Base-by-base conservation (phyloP, 2,113 vertebrate genomes). In the Scomber scombrus region DNA sequence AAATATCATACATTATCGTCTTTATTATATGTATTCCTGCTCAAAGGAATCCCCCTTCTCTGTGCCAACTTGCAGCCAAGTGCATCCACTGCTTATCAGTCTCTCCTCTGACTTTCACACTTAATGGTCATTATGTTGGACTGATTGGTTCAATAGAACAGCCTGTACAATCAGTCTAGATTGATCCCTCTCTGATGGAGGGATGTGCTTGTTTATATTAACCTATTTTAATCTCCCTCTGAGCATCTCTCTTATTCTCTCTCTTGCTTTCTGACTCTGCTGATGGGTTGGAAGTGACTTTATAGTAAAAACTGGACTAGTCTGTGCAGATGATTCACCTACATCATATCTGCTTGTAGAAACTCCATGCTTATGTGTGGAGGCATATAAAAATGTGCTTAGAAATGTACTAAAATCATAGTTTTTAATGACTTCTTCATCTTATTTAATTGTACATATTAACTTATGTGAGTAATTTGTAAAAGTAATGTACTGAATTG, bases 401-500 rank as follows among this genome's bases (percentile, higher is more conserved):
- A 49, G n/a, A 5, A 31, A 6, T 21, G 62, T 49, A 10, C 23
- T 80, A 26, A 60, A 31, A 56, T 75, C 1, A 26, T 46, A 21
- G 10, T n/a, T 47, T 21, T 29, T 21, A 0, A 57, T 5, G 31
- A 34, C 52, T 2, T 7, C 4, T 68, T 21, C 55, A 64, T 29
- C 34, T 1, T 58, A 63, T 80, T 55, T 81, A 45, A 84, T 62
- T 85, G 74, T 60, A 75, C 8, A 83, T 70, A n/a, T 71, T 13
- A 49, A 12, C 76, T 54, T 62, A 62, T 65, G 31, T 52, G 21
- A 43, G 23, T 56, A 58, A 73, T 65, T 12, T 63, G 16, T 69
- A 63, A 57, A 79, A 19, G 16, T 69, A 68, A 86, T 80, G 72
- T 80, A 71, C 6, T 78, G 26, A 71, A 66, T 63, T 60, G n/a